Evolutionary conservation across 2,888 invertebrate species (phyloP).

Genomic region (Parnassius orleans): DNA sequence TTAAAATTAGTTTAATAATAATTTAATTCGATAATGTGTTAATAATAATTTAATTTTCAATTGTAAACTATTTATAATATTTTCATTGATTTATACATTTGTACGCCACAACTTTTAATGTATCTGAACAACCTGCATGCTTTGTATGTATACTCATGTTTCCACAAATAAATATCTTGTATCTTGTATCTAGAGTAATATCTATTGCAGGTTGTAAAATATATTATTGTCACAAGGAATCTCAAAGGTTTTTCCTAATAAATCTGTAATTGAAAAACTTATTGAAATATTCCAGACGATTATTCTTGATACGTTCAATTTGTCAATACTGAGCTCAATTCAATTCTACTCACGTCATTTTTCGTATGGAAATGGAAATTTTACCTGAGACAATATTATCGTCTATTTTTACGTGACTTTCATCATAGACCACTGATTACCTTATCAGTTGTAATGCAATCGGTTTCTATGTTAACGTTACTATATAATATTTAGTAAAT

Average conservation of each 20-base stretch:
- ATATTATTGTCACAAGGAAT: slow-evolving; percentile 5
- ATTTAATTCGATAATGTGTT: too few species aligned
- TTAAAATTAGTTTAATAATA: too few species aligned
- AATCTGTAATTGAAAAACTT: slow-evolving; percentile 14
- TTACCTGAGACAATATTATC: slow-evolving; percentile 35
- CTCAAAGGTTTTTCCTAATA: slow-evolving; percentile 12
- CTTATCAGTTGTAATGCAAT: slow-evolving; percentile 28
- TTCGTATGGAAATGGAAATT: slow-evolving; percentile 36
- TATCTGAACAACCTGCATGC: too few species aligned
- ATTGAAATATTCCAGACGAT: slow-evolving; percentile 22
- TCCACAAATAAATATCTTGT: too few species aligned
- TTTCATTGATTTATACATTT: too few species aligned
- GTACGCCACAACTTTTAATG: too few species aligned
- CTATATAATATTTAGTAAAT: not conserved
- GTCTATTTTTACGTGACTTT: slow-evolving; percentile 35
- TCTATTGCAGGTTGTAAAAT: too few species aligned
- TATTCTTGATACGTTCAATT: slow-evolving; percentile 27
- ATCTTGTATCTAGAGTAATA: too few species aligned
- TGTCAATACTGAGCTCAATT: slow-evolving; percentile 26
- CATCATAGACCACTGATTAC: slow-evolving; percentile 30
- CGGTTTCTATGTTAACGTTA: slow-evolving; percentile 15
- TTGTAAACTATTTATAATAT: too few species aligned
- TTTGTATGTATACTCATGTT: too few species aligned
- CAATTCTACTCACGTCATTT: slow-evolving; percentile 27
- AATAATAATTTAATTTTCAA: too few species aligned